Evolutionary conservation across 2,113 vertebrate species (phyloP).

Genomic region (human): GRCh38 chr3:179381001-179381500

Average conservation of each 20-base stretch:
- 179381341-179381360: neutral
- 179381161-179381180: neutral
- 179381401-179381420: neutral
- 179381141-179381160: neutral
- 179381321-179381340: neutral
- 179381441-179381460: neutral
- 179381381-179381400: neutral
- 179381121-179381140: neutral
- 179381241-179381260: neutral
- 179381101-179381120: neutral
- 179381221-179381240: neutral
- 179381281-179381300: neutral
- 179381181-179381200: neutral
- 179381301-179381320: neutral
- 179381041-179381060: no score
- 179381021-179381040: no score
- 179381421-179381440: neutral
- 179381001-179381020: no score
- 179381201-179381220: neutral
- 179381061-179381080: no score
- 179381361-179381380: neutral
- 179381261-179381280: neutral
- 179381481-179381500: neutral
- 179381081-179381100: no score
- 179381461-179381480: neutral